phyloP scores from a whole-genome alignment of 2,797 vertebrate species.

The Philypnodon macrostomus region DNA sequence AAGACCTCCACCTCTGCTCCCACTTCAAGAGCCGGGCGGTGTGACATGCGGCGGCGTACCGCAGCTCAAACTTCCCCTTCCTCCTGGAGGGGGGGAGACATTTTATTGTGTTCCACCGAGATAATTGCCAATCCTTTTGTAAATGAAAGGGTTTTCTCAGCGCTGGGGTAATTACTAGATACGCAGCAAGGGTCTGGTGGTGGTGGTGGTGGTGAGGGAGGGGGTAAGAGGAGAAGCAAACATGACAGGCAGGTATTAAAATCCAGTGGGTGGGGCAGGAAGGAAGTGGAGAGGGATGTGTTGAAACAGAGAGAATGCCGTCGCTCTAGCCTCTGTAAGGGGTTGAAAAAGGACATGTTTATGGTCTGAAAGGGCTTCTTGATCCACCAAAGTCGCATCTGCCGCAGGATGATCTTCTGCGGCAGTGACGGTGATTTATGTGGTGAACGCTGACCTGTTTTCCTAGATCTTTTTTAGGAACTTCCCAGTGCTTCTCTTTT shows the following conservation, averaged over 20 bases:
- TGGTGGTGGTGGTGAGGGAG: no score
- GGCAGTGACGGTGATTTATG: conserved; percentile 60
- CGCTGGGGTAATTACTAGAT: conserved; percentile 78
- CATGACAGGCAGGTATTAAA: conserved; percentile 78
- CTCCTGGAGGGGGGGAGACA: conserved; percentile 71
- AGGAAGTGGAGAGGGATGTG: conserved; percentile 68
- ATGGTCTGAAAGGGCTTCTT: conserved; percentile 62
- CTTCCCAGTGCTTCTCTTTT: conserved; percentile 50
- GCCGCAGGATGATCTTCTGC: conserved; percentile 57
- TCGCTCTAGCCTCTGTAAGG: conserved; percentile 56
- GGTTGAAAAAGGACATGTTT: conserved; percentile 72
- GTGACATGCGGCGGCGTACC: conserved; percentile 61
- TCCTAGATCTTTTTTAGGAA: conserved; percentile 62
- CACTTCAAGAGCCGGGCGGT: conserved; percentile 65
- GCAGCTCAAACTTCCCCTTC: conserved; percentile 75
- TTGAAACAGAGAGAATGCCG: conserved; percentile 66
- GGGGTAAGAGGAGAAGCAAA: conserved; percentile 47
- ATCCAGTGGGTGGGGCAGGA: conserved; percentile 73
- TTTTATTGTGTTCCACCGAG: conserved; percentile 77
- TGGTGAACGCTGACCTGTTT: conserved; percentile 61
- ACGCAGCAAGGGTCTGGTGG: conserved; percentile 72
- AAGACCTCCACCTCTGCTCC: conserved; percentile 64
- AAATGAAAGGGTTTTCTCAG: conserved; percentile 80
- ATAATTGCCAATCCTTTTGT: conserved; percentile 76
- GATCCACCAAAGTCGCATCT: conserved; percentile 68